These are phyloP conservation scores for Ceratina australensis DNA, from an alignment of 1,140 invertebrate species.

Conservation along the genomic window DNA sequence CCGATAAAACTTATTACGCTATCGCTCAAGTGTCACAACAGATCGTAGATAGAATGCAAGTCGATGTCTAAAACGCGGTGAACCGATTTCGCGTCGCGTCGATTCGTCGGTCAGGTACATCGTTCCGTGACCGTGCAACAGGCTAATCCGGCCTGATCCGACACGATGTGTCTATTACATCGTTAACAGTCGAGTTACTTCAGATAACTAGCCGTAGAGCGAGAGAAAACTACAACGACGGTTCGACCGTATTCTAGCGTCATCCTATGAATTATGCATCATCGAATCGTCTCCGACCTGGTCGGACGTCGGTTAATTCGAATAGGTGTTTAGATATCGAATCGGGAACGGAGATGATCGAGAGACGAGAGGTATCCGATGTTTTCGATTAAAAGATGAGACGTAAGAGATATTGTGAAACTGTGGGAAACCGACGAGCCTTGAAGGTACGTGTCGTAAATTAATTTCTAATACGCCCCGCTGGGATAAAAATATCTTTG, in stretches of 20 bases:
- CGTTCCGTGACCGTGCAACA: slow-evolving; percentile 36
- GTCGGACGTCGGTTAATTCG: slow-evolving; percentile 7
- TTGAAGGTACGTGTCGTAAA: not conserved
- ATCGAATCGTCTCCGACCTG: slow-evolving; percentile 11
- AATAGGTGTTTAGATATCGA: slow-evolving; percentile 1
- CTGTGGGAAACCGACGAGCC: slow-evolving; percentile 3
- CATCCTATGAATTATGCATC: slow-evolving; percentile 37
- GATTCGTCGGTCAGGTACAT: slow-evolving; percentile 19
- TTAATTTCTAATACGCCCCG: not conserved
- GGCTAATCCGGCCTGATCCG: slow-evolving; percentile 42
- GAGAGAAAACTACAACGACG: no score
- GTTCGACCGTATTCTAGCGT: slow-evolving; percentile 11
- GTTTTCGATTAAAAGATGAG: not conserved
- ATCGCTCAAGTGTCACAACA: slow-evolving; percentile 68
- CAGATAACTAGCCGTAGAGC: slow-evolving; percentile 2
- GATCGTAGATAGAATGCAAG: slow-evolving; percentile 64
- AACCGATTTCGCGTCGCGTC: slow-evolving; percentile 44
- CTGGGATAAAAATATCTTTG: not conserved
- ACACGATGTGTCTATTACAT: slow-evolving; percentile 48
- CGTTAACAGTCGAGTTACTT: slow-evolving; percentile 34
- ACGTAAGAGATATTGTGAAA: not conserved
- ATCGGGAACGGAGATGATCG: slow-evolving; percentile 11
- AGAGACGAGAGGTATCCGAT: not conserved
- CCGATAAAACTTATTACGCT: slow-evolving; percentile 65
- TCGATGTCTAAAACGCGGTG: slow-evolving; percentile 47